A percentile compares a stretch with the other conserved stretches of the same genome.
Conservation (phyloP, 2,797 vertebrate genomes). For the Sebastes trivittatus region DNA sequence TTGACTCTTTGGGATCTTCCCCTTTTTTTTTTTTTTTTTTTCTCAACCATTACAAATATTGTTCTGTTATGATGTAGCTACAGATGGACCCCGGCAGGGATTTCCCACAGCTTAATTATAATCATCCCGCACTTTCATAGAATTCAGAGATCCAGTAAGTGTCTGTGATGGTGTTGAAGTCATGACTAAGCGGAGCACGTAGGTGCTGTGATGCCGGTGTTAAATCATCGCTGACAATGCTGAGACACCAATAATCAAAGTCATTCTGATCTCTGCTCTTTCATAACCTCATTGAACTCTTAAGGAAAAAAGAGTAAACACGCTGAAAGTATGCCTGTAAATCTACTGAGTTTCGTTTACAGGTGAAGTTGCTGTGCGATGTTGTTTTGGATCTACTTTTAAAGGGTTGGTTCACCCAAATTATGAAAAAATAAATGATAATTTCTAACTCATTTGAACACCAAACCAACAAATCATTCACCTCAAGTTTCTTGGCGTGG, state of each 20-base stretch:
- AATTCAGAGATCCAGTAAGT: slow-evolving; percentile 27
- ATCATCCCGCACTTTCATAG: not conserved
- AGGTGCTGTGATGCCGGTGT: not conserved
- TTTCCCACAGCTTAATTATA: not conserved
- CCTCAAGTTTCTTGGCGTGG: not conserved
- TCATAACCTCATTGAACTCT: not conserved
- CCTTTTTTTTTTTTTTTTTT: not conserved
- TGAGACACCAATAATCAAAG: slow-evolving; percentile 3
- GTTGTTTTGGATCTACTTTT: not conserved
- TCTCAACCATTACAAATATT: not conserved
- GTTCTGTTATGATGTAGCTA: not conserved
- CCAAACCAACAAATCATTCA: not conserved
- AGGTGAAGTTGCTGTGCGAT: not conserved
- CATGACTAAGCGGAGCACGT: slow-evolving; percentile 8
- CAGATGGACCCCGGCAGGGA: not conserved
- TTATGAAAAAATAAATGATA: not conserved
- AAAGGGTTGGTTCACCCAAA: not conserved
- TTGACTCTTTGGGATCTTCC: not conserved
- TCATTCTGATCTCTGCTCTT: not conserved
- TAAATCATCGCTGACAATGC: slow-evolving; percentile 27
- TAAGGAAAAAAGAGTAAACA: not conserved
- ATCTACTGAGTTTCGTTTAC: not conserved
- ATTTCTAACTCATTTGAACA: not conserved
- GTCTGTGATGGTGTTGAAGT: not conserved
- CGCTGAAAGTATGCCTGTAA: not conserved